Evolutionary conservation across 2,797 vertebrate species (phyloP), one percentile per base, ranked within the genome.

Genomic region (Galagoides demidoff): DNA sequence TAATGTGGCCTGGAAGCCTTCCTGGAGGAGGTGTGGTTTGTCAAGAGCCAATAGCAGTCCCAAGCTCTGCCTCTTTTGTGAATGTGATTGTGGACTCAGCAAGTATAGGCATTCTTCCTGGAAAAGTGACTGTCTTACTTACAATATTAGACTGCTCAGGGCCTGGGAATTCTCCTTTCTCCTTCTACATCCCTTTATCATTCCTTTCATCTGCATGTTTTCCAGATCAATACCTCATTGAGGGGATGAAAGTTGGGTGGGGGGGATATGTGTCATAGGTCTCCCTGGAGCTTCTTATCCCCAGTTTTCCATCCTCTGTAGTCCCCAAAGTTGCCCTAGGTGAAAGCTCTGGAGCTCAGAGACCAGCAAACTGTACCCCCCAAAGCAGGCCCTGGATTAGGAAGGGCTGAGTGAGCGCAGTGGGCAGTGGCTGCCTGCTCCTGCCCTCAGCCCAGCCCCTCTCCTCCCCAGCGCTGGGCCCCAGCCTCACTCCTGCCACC

Each of bases 401-500:
- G 92, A 77, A 71, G 82, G 74, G 95, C 97, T 96, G 96, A 27
- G 0, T 3, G 59, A 85, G 83, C 49, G 39, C 84, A 76, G 39
- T 64, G 23, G 55, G 45, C 0, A 31, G 49, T 16, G 49, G 49
- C 16, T 4, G 14, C 17, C 90, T 37, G 39, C 34, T 27, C 61
- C 66, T 45, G 22, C 11, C 12, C 68, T 27, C 55, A 92, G 37
- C 71, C 78, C 84, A 6, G 83, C 57, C 77, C 87, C 66, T 37
- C 49, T 74, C 71, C 63, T 23, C 29, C 96, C 95, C 37, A 19
- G 77, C 11, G 25, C 70, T 0, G 0, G 96, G 84, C 87, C 97
- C 85, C 97, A 97, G 96, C 97, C 96, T 95, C 91, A 85, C 97
- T 96, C 92, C 79, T 27, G 96, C 92, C 97, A 94, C 2, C 9